Base-by-base conservation (phyloP, 2,113 vertebrate species). In the Anguilla rostrata region DNA sequence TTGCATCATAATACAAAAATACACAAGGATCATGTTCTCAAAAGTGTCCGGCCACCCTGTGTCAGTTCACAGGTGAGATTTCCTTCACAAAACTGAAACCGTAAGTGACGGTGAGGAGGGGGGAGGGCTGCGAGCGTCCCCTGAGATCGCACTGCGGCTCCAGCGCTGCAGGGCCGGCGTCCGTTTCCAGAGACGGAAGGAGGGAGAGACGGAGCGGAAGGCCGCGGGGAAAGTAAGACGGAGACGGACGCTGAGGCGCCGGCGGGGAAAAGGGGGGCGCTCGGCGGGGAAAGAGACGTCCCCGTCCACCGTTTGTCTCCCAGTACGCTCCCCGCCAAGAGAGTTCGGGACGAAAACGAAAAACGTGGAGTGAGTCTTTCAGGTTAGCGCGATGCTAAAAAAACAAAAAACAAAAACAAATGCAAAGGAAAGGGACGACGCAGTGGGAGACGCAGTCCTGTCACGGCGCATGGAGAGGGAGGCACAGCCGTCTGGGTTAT, bases 1-100 rank as follows among this genome's bases (percentile, higher is more conserved):
- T 95, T 96, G 95, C 95, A 96, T 95, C 92, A 91, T 92, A 90
- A 93, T 96, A 96, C 94, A 96, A 96, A 96, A 96, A 96, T 96
- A 96, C 92, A 96, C 94, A 94, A 92, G 94, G 93, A 91, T 94
- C 87, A 89, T 93, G 87, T 92, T 86, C 90, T 91, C 83, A 93
- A 94, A 95, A 95, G 93, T 94, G 94, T 95, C 92, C 92, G 93
- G 92, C 89, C 85, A 83, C 94, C 94, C 94, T 94, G 94, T 94
- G 94, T 91, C 86, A 82, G 84, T 91, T 89, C 90, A 87, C 84
- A 82, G 87, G 88, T 86, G 91, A 78, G n/a, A 90, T 88, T 86
- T 90, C 20, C 46, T 89, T 81, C 84, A 75, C 71, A 34, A 34
- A 34, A 34, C 2, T 75, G 1, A 40, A 60, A 94, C 92, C 94